phyloP scores from a whole-genome alignment of 2,888 invertebrate genomes.

The Noctua pronuba region DNA sequence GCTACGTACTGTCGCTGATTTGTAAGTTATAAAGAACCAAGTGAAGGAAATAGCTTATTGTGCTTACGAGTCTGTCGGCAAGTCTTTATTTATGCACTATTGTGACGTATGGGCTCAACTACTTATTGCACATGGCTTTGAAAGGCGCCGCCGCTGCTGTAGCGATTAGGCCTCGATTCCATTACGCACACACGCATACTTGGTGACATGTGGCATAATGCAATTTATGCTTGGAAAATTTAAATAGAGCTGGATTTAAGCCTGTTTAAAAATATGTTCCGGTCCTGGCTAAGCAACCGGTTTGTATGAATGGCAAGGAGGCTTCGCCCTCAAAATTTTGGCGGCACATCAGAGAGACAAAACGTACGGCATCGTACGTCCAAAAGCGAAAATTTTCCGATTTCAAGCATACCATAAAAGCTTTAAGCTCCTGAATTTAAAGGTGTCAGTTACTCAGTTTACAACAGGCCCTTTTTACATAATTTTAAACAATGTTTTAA shows the following conservation, averaged over 20 bases:
- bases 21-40: constrained; percentile 14
- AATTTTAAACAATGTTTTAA: not conserved
- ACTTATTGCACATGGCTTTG: constrained; percentile 55
- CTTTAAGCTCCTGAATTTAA: not conserved
- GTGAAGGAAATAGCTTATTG: constrained; percentile 43
- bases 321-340: not conserved
- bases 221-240: constrained; percentile 29
- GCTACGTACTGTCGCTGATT: constrained; percentile 3
- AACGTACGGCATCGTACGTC: not conserved
- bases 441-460: not conserved
- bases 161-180: constrained; percentile 42
- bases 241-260: constrained; percentile 24
- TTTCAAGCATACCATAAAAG: not conserved
- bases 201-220: constrained; percentile 33
- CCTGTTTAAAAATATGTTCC: constrained; percentile 13
- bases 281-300: constrained; percentile 25
- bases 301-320: constrained; percentile 21
- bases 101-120: constrained; percentile 48
- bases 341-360: not conserved
- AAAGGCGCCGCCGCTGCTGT: constrained; percentile 48
- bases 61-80: constrained; percentile 42
- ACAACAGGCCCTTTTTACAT: too few species aligned
- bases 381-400: not conserved
- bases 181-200: constrained; percentile 23
- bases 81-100: constrained; percentile 54